Evolutionary conservation across 64 coral and sea anemone genomes (phyloP), one percentile per base, ranked within the genome.

Genomic region (Montipora efflorescens): DNA sequence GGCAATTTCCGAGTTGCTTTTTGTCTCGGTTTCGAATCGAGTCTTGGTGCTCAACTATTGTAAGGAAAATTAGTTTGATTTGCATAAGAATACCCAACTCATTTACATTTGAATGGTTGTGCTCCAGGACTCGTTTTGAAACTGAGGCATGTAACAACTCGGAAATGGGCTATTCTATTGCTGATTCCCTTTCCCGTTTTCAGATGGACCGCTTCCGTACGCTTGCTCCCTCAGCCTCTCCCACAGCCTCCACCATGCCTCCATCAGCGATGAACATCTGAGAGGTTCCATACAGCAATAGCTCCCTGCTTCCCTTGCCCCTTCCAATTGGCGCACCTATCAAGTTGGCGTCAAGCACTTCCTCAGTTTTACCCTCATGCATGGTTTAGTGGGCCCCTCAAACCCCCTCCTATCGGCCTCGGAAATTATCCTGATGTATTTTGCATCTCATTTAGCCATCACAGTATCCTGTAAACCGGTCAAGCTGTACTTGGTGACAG

Each of bases 401-500:
- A 9, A 4, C 43, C 47, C 66, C 48, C 45, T 20, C 47, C 75
- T 89, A 22, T 48, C 73, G 22, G 18, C 72, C 2, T 11, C 73
- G 5, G 87, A 89, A 19, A 20, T 77, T 5, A 77, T 72, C 23
- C 0, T 89, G 2, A 89, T 89, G 7, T 72, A 89, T 7, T 89
- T 53, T 77, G 72, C 13, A 11, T 71, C 69, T 14, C 58, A 89
- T n/a, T 16, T 89, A 1, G 87, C 74, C 13, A 89, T 25, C 57
- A 57, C 87, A 4, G n/a, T 89, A 5, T 77, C 76, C 48, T 7
- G 59, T 77, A 57, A 71, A 8, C 11, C 87, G 7, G 77, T 76
- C 12, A 76, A 89, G 21, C 23, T 71, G 43, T 91, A 91, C 28
- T 45, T 90, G 47, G 76, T 22, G 48, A 76, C 88, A 67, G 88